These are phyloP conservation scores for Phengaris alcon DNA, from an alignment of 2,888 invertebrate genomes.

Conservation along the genomic window DNA sequence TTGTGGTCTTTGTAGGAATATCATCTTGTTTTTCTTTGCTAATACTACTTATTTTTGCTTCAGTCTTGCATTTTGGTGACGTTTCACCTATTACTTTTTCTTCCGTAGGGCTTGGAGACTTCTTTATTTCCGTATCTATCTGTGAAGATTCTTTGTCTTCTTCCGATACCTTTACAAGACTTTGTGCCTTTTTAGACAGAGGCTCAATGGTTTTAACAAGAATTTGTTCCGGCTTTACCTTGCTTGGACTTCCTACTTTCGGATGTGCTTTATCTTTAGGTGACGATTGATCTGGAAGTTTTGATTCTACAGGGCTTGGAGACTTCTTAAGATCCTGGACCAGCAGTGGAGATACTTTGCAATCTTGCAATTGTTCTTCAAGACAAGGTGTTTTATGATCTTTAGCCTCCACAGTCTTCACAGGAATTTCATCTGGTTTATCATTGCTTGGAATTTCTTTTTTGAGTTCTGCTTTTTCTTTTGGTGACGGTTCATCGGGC, in stretches of 20 bases:
- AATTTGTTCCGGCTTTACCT: not conserved
- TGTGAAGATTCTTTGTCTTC: no score
- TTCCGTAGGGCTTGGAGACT: not conserved
- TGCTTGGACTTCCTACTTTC: not conserved
- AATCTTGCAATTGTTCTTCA: not conserved
- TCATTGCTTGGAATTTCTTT: not conserved
- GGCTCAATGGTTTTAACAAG: not conserved
- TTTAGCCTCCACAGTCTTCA: not conserved
- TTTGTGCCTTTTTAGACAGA: slow-evolving; percentile 14
- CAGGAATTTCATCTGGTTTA: not conserved
- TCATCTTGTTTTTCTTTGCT: not conserved
- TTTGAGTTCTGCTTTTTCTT: not conserved
- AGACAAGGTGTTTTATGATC: slow-evolving; percentile 32
- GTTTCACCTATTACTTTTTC: not conserved
- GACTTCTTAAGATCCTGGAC: not conserved
- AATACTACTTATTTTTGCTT: not conserved
- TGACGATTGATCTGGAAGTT: not conserved
- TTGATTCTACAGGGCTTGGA: not conserved
- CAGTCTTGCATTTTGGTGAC: not conserved
- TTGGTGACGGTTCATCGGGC: not conserved
- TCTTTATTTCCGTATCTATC: not conserved
- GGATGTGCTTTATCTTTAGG: not conserved
- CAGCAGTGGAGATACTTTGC: not conserved
- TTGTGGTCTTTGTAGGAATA: not conserved
- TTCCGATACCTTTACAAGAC: not conserved